Evolutionary conservation across 2,113 vertebrate genomes (phyloP).

Genomic region (Grammomys surdaster): DNA sequence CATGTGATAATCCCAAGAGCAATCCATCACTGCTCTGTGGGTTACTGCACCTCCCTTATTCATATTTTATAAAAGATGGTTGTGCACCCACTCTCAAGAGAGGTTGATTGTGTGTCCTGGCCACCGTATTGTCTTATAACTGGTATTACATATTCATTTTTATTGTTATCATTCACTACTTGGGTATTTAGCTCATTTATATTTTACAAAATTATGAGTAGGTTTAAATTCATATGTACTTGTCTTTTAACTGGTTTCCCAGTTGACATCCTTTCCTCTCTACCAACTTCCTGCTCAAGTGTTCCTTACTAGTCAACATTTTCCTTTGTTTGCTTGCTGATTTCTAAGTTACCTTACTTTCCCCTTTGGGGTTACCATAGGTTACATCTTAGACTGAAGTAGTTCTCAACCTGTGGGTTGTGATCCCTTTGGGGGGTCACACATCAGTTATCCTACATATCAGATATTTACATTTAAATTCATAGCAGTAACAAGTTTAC

Average conservation of each 20-base stretch:
- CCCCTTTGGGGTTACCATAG: background rate
- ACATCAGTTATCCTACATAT: background rate
- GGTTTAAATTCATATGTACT: background rate
- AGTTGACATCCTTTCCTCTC: background rate
- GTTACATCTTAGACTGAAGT: background rate
- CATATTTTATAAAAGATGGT: background rate
- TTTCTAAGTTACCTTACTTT: conserved; percentile 11
- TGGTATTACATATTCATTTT: background rate
- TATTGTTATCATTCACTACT: background rate
- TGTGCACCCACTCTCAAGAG: background rate
- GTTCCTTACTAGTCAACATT: background rate
- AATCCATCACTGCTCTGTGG: background rate
- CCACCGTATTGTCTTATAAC: background rate
- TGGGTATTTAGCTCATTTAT: background rate
- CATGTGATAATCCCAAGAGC: background rate
- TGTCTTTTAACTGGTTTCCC: background rate
- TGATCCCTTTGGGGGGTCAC: no score
- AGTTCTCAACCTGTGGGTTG: background rate
- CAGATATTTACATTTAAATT: background rate
- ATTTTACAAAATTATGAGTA: background rate
- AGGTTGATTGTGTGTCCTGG: background rate
- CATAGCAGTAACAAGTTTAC: background rate
- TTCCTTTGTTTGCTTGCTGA: background rate
- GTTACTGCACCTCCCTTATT: background rate
- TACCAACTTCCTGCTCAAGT: background rate